phyloP scores from a whole-genome alignment of 2,113 vertebrate species.

The Gopherus evgoodei region DNA sequence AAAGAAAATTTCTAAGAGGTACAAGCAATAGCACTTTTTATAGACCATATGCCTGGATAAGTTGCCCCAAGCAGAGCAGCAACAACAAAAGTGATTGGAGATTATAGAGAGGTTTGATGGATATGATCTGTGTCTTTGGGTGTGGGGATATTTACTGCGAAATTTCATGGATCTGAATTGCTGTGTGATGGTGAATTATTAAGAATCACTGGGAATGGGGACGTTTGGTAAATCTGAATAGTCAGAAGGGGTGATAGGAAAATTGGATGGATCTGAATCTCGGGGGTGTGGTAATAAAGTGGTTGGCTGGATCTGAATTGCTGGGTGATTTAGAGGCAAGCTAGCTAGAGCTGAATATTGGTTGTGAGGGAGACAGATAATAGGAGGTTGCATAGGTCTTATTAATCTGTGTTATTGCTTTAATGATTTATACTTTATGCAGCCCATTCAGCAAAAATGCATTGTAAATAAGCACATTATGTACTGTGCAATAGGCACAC shows the following conservation, averaged over 20 bases:
- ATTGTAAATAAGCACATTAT: background rate
- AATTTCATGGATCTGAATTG: background rate
- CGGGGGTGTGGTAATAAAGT: background rate
- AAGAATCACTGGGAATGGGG: background rate
- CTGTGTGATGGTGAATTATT: background rate
- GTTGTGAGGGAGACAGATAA: background rate
- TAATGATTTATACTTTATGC: background rate
- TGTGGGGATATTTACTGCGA: background rate
- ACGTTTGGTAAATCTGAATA: background rate
- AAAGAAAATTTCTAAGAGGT: background rate
- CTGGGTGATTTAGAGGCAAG: background rate
- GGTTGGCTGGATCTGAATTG: background rate
- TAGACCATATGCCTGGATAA: background rate
- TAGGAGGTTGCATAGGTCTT: background rate
- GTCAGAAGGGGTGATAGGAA: background rate
- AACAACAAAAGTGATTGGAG: background rate
- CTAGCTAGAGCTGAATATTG: background rate
- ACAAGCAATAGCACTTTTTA: background rate
- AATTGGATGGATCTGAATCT: background rate
- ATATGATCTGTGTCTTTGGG: background rate
- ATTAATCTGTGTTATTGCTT: background rate
- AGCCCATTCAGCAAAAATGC: background rate
- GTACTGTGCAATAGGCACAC: background rate
- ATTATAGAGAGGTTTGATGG: background rate
- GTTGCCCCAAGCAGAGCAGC: background rate